These are phyloP conservation scores for Microplitis demolitor DNA, from an alignment of 1,140 invertebrate genomes.

Conservation along the genomic window DNA sequence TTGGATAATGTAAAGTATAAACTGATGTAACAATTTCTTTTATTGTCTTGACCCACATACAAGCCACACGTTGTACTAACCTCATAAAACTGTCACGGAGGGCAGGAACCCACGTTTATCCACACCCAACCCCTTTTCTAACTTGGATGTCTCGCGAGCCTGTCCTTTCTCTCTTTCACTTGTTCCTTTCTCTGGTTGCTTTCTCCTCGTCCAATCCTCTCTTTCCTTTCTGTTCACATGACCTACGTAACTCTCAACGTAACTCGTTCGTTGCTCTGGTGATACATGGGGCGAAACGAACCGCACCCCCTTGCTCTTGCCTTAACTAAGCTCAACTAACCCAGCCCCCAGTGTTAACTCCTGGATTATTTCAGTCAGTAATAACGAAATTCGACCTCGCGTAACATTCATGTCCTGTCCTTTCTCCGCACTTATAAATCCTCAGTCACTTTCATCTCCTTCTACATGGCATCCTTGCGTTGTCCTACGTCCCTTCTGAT, in stretches of 20 bases:
- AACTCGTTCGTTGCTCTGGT: not conserved
- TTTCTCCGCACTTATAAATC: not conserved
- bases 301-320: conserved; percentile 8
- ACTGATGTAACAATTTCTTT: conserved; percentile 25
- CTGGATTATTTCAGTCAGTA: conserved; percentile 40
- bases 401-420: not conserved
- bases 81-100: conserved; percentile 29
- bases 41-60: conserved; percentile 38
- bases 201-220: no score
- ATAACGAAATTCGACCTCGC: conserved; percentile 32
- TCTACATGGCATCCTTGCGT: not conserved
- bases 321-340: conserved; percentile 19
- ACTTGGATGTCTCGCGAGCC: not conserved
- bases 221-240: not conserved
- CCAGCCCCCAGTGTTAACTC: conserved; percentile 10
- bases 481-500: not conserved
- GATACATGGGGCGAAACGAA: conserved; percentile 3
- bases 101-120: conserved; percentile 15
- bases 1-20: not conserved
- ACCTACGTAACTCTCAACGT: not conserved
- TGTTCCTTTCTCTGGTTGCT: no score
- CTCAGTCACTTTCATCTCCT: not conserved
- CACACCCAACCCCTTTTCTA: not conserved
- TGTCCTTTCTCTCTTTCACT: not conserved
- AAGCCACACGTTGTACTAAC: conserved; percentile 16